Evolutionary conservation across 2,888 invertebrate genomes (phyloP).

Genomic region (Agrotis clavis): DNA sequence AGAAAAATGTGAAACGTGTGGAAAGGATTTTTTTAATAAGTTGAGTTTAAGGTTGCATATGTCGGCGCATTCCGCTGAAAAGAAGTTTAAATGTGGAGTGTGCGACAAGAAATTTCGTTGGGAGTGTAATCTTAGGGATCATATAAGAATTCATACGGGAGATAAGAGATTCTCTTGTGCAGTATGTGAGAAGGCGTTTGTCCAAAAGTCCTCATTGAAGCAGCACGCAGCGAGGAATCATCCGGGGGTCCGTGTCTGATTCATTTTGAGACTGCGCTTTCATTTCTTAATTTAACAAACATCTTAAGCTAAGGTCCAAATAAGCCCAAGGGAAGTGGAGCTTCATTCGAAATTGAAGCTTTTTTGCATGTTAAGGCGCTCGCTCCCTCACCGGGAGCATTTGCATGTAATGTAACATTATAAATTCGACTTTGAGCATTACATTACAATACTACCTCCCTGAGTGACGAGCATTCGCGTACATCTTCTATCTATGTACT

Average conservation of each 20-base stretch:
- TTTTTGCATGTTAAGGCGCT: too few relatives aligned
- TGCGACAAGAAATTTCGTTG: slow-evolving; percentile 68
- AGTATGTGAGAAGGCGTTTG: slow-evolving; percentile 82
- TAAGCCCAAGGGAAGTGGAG: too few relatives aligned
- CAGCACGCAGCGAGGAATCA: slow-evolving; percentile 80
- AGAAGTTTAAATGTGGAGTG: slow-evolving; percentile 64
- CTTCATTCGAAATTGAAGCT: neutral
- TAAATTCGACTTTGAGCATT: too few relatives aligned
- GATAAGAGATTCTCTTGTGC: slow-evolving; percentile 82
- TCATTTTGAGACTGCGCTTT: neutral
- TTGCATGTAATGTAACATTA: too few relatives aligned
- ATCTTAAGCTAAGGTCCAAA: neutral
- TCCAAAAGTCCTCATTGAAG: slow-evolving; percentile 82
- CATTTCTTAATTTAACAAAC: neutral
- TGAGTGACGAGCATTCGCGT: too few relatives aligned
- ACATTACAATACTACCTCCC: too few relatives aligned
- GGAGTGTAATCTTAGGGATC: slow-evolving; percentile 71
- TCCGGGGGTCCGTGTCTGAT: slow-evolving; percentile 57
- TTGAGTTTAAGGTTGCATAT: slow-evolving; percentile 70
- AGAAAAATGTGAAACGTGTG: slow-evolving; percentile 85
- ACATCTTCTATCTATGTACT: too few relatives aligned
- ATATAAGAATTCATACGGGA: slow-evolving; percentile 73
- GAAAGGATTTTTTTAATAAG: slow-evolving; percentile 82
- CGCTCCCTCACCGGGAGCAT: too few relatives aligned
- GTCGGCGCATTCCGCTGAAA: slow-evolving; percentile 65